Percentiles rank a stretch among this genome's conserved stretches.
Evolutionary conservation across 2,888 invertebrate genomes (phyloP).

Genomic region (Lasiommata megera): DNA sequence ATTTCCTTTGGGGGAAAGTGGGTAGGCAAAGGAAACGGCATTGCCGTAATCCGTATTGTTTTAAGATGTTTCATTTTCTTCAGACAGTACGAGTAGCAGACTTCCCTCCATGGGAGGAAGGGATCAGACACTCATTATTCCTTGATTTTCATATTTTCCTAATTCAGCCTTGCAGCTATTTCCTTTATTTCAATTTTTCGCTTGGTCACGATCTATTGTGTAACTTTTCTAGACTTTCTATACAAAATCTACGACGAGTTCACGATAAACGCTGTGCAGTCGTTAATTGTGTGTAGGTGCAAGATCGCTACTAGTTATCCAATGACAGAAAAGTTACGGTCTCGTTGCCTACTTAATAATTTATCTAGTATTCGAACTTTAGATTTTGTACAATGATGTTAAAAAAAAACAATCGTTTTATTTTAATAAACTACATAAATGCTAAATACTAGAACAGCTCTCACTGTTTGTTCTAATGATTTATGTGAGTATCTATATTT

Average conservation of each 20-base stretch:
- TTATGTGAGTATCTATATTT: too few species aligned
- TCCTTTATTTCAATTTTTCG: background rate
- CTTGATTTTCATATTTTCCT: background rate
- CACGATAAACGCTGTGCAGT: too few species aligned
- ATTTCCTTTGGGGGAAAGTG: slow-evolving; percentile 47
- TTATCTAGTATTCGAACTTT: background rate
- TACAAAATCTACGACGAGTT: too few species aligned
- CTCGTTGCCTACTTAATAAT: too few species aligned
- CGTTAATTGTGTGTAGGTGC: too few species aligned
- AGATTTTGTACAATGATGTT: too few species aligned
- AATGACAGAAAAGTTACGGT: too few species aligned
- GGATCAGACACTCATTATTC: background rate
- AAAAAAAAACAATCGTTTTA: too few species aligned
- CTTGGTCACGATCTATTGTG: slow-evolving; percentile 30
- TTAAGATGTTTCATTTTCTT: slow-evolving; percentile 27
- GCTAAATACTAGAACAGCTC: too few species aligned
- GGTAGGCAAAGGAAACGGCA: slow-evolving; percentile 25
- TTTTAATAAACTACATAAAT: too few species aligned
- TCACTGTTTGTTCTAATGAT: too few species aligned
- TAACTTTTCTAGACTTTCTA: background rate
- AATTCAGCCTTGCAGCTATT: background rate
- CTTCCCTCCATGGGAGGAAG: background rate
- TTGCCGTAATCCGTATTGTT: slow-evolving; percentile 28
- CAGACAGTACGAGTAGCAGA: background rate
- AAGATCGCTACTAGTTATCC: too few species aligned